A percentile compares a stretch with the other conserved stretches of the same genome.
These are phyloP conservation scores for Uropsilus gracilis DNA, from an alignment of 2,113 vertebrate genomes.

Conservation along the genomic window DNA sequence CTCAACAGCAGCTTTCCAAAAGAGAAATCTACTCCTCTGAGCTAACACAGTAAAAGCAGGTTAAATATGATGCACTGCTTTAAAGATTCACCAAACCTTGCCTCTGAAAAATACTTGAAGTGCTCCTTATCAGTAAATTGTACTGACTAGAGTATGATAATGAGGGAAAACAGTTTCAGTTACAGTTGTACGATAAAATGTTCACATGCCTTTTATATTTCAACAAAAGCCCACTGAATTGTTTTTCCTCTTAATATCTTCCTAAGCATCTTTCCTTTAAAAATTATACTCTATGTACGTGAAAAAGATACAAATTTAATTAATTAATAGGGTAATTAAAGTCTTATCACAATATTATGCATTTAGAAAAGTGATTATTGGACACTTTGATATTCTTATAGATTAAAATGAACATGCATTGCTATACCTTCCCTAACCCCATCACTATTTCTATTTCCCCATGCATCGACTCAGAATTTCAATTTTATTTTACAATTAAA, in stretches of 20 bases:
- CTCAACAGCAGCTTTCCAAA: constrained; percentile 33
- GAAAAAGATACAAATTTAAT: constrained; percentile 68
- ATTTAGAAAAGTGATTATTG: constrained; percentile 25
- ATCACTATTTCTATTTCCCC: accelerated
- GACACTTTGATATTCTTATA: neutral
- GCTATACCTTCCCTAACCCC: no score
- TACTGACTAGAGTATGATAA: neutral
- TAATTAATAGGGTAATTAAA: constrained; percentile 55
- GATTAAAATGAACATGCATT: neutral
- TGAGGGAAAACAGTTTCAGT: neutral
- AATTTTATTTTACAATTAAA: constrained; percentile 7
- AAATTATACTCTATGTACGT: constrained; percentile 60
- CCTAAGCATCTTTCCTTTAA: constrained; percentile 64
- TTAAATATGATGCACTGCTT: neutral
- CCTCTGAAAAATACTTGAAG: neutral
- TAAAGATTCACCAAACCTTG: neutral
- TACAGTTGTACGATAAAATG: neutral
- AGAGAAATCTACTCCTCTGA: neutral
- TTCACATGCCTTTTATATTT: neutral
- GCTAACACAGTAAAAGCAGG: neutral
- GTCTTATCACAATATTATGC: neutral
- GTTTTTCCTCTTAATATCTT: constrained; percentile 68
- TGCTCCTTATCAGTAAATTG: neutral
- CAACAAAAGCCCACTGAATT: constrained; percentile 65
- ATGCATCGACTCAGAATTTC: neutral